Percentiles rank a stretch among this genome's conserved stretches.
These are phyloP conservation scores for Hydractinia symbiolongicarpus DNA, from an alignment of 30 jellyfish, hydroid and myxozoan species.

Conservation along the genomic window DNA sequence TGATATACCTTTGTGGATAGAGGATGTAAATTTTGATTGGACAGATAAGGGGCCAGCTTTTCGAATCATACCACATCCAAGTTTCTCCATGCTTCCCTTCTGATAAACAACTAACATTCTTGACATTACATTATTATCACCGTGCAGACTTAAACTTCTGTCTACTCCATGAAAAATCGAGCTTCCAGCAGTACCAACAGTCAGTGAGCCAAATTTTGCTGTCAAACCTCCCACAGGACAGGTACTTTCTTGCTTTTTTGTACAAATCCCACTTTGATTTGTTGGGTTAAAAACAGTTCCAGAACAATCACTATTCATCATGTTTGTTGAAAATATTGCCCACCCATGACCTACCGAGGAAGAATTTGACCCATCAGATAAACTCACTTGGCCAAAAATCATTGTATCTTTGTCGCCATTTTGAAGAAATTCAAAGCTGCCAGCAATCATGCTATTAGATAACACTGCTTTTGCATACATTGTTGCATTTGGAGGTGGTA, in stretches of 20 bases:
- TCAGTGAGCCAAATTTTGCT: slow-evolving; percentile 37
- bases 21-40: slow-evolving; percentile 37
- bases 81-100: slow-evolving; percentile 23
- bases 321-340: background rate
- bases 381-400: slow-evolving; percentile 55
- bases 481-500: slow-evolving; percentile 37
- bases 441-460: slow-evolving; percentile 56
- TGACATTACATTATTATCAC: slow-evolving; percentile 33
- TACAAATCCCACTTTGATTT: slow-evolving; percentile 41
- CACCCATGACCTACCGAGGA: slow-evolving; percentile 63
- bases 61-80: slow-evolving; percentile 59
- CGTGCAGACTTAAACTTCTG: slow-evolving; percentile 31
- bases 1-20: slow-evolving; percentile 42
- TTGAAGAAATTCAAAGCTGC: slow-evolving; percentile 74
- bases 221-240: slow-evolving; percentile 72
- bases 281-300: slow-evolving; percentile 30
- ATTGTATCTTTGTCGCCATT: slow-evolving; percentile 31
- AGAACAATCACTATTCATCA: slow-evolving; percentile 26
- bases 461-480: slow-evolving; percentile 60
- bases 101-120: slow-evolving; percentile 32
- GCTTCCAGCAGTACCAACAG: slow-evolving; percentile 53
- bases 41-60: slow-evolving; percentile 56
- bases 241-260: slow-evolving; percentile 41
- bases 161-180: slow-evolving; percentile 28
- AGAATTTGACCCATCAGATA: slow-evolving; percentile 55